A percentile compares a stretch with the other conserved stretches of the same genome.
Conservation (phyloP, 2,113 vertebrate species). For the Calyptommatus sinebrachiatus region DNA sequence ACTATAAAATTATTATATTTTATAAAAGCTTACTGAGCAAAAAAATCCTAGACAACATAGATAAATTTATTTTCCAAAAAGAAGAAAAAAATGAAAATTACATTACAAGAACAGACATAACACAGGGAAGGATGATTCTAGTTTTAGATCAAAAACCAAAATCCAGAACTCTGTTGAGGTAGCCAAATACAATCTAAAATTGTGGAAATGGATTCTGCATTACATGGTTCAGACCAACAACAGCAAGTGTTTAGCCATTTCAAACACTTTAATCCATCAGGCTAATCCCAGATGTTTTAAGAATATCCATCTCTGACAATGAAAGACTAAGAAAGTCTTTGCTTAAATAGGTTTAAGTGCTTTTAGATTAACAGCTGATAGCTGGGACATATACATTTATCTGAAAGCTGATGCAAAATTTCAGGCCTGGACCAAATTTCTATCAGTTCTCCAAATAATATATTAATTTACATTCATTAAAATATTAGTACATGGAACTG, state of each 20-base stretch:
- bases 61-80: not conserved
- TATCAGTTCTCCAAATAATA: not conserved
- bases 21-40: not conserved
- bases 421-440: not conserved
- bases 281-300: not conserved
- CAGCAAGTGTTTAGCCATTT: not conserved
- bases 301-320: not conserved
- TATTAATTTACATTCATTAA: too few species aligned
- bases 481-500: not conserved
- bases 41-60: not conserved
- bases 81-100: too few species aligned
- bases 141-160: not conserved
- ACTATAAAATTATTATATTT: not conserved
- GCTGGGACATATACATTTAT: not conserved
- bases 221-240: not conserved
- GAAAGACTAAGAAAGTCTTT: rapidly evolving
- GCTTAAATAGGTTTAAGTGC: not conserved
- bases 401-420: not conserved
- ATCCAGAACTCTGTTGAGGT: not conserved
- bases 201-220: not conserved
- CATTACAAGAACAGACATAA: not conserved
- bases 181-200: not conserved
- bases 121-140: too few species aligned
- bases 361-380: not conserved
- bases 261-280: not conserved